phyloP scores from a whole-genome alignment of 2,888 invertebrate genomes.

The Brenthis ino region DNA sequence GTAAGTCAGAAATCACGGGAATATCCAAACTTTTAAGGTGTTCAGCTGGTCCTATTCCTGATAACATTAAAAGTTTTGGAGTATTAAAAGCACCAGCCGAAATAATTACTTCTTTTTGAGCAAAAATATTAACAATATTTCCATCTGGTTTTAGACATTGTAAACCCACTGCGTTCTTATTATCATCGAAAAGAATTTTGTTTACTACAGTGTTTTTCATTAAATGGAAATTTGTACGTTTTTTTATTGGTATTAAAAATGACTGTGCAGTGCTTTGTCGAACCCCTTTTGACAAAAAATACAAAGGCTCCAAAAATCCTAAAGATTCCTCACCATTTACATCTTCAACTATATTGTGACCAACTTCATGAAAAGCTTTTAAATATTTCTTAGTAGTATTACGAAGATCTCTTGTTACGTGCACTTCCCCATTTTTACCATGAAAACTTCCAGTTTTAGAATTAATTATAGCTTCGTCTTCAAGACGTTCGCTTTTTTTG shows the following conservation, averaged over 20 bases:
- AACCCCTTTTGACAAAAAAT: slow-evolving; percentile 64
- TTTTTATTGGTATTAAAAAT: slow-evolving; percentile 60
- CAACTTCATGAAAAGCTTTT: slow-evolving; percentile 65
- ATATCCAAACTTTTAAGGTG: slow-evolving; percentile 59
- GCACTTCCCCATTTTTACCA: slow-evolving; percentile 62
- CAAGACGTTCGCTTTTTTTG: slow-evolving; percentile 68
- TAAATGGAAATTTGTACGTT: slow-evolving; percentile 56
- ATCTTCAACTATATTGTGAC: slow-evolving; percentile 56
- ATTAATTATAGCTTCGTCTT: slow-evolving; percentile 39
- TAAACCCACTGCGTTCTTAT: slow-evolving; percentile 67
- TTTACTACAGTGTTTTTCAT: slow-evolving; percentile 71
- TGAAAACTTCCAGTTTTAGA: slow-evolving; percentile 48
- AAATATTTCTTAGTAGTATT: slow-evolving; percentile 46
- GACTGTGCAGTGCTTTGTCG: slow-evolving; percentile 74
- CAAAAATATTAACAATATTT: slow-evolving; percentile 45
- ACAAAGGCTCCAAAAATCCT: slow-evolving; percentile 71
- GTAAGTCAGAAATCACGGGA: slow-evolving; percentile 56
- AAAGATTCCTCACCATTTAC: slow-evolving; percentile 52
- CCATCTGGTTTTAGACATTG: slow-evolving; percentile 55
- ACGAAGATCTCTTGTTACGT: slow-evolving; percentile 51
- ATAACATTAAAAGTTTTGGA: slow-evolving; percentile 72
- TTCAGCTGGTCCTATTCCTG: slow-evolving; percentile 69
- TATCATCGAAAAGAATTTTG: slow-evolving; percentile 70
- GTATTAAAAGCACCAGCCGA: slow-evolving; percentile 72
- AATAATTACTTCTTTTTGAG: slow-evolving; percentile 69